A percentile compares a stretch with the other conserved stretches of the same genome.
Conservation (phyloP, 2,888 invertebrate genomes). For the Meiosimyza decipiens region DNA sequence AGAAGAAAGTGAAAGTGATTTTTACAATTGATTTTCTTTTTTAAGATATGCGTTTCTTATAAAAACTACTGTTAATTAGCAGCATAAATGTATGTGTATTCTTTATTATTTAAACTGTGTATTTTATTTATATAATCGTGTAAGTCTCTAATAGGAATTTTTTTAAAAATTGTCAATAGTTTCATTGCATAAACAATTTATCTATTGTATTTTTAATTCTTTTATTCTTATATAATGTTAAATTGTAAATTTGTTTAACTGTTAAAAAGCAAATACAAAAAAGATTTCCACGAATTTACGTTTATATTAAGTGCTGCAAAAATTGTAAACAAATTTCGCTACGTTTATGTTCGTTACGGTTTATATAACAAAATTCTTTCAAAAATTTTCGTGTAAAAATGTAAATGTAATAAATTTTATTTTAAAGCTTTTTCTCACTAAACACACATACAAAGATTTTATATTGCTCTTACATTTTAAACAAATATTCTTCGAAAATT, state of each 20-base stretch:
- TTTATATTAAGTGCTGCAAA: slow-evolving; percentile 18
- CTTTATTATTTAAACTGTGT: slow-evolving; percentile 1
- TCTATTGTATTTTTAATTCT: background rate
- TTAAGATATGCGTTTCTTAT: slow-evolving; percentile 10
- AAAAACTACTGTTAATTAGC: background rate
- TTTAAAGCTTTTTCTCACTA: slow-evolving; percentile 28
- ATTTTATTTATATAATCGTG: background rate
- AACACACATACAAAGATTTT: slow-evolving; percentile 4
- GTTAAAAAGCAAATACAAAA: slow-evolving; percentile 23
- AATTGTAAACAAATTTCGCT: slow-evolving; percentile 4
- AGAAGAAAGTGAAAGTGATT: no score
- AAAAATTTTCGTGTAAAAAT: slow-evolving; percentile 25
- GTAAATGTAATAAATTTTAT: slow-evolving; percentile 17
- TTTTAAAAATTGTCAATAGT: background rate
- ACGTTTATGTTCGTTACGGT: background rate
- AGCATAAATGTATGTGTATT: slow-evolving; percentile 7
- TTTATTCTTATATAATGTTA: background rate
- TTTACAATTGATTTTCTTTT: no score
- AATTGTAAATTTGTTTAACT: slow-evolving; percentile 10
- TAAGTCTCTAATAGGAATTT: slow-evolving; percentile 26
- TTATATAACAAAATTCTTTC: slow-evolving; percentile 8
- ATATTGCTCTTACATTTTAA: slow-evolving; percentile 3
- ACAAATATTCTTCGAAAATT: background rate
- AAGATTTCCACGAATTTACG: background rate
- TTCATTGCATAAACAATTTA: slow-evolving; percentile 5